Evolutionary conservation across 2,888 invertebrate genomes (phyloP), one percentile per base, ranked within the genome.

Genomic region (Eucera pruinosa): DNA sequence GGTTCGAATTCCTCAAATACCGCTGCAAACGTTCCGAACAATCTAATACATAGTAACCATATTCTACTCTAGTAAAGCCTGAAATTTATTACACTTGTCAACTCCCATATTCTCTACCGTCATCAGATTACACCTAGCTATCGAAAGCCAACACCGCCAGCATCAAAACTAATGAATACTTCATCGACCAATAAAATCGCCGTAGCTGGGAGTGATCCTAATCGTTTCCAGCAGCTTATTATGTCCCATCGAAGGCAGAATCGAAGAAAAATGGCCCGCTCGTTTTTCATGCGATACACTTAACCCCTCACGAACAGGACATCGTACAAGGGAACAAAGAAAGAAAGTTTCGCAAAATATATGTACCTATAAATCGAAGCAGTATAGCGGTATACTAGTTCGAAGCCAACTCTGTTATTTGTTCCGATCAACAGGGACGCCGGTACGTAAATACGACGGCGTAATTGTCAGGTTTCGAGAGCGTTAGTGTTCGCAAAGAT

Each of bases 391-490:
- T 11, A 43, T 41, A 41, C 25, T 1, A 9, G 39, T 2, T 9
- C 7, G n/a, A 23, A 33, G 11, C 33, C 36, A 20, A 18, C 23
- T 39, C 48, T 39, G 72, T 57, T 70, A 60, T 70, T 72, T 64
- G 62, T 74, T 74, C 61, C 64, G 57, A 67, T 66, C 66, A 67
- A 66, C 50, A 23, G 11, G 48, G 7, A 11, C 30, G 39, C 52
- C 9, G 39, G 55, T 54, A 58, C 65, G 58, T 60, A 73, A 75
- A 75, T 73, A 75, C 65, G 52, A 33, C 41, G 6, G 23, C 25
- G 58, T 64, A 73, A 75, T 73, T 73, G 58, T 55, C 75, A 41
- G 74, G 41, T 60, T 73, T 60, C 54, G 60, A 75, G 48, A 33
- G 9, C 25, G 47, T 7, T 6, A 9, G 60, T 39, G 45, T 33